Percentiles rank a stretch among this genome's conserved stretches.
phyloP scores from a whole-genome alignment of 2,113 vertebrate genomes.

The Myiopsitta monachus region DNA sequence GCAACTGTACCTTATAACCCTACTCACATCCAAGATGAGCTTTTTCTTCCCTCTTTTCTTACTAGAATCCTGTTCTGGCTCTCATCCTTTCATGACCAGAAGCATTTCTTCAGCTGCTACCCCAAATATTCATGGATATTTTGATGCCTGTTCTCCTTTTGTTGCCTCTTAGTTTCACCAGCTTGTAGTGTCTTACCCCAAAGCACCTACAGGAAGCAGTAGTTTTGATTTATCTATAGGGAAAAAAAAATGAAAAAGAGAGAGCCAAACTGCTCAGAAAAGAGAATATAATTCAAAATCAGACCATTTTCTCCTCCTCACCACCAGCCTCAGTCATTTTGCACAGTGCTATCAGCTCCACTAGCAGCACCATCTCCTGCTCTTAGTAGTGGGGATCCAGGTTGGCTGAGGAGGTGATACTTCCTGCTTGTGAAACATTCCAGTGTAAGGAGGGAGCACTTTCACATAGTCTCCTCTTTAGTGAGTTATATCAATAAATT shows the following conservation, averaged over 20 bases:
- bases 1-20: background rate
- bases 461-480: background rate
- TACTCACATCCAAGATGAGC: background rate
- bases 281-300: background rate
- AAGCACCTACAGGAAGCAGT: background rate
- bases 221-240: background rate
- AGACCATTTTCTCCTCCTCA: background rate
- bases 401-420: background rate
- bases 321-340: background rate
- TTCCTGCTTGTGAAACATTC: slow-evolving; percentile 5
- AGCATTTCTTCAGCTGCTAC: background rate
- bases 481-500: background rate
- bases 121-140: background rate
- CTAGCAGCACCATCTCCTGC: background rate
- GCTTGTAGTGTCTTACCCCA: background rate
- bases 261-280: background rate
- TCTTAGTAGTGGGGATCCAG: background rate
- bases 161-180: background rate
- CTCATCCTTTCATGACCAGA: background rate
- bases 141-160: background rate
- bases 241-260: background rate
- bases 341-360: background rate
- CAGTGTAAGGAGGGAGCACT: background rate
- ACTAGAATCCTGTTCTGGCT: background rate
- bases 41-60: background rate